Evolutionary conservation across 2,113 vertebrate species (phyloP).

Genomic region (Dicrurus megarhynchus): DNA sequence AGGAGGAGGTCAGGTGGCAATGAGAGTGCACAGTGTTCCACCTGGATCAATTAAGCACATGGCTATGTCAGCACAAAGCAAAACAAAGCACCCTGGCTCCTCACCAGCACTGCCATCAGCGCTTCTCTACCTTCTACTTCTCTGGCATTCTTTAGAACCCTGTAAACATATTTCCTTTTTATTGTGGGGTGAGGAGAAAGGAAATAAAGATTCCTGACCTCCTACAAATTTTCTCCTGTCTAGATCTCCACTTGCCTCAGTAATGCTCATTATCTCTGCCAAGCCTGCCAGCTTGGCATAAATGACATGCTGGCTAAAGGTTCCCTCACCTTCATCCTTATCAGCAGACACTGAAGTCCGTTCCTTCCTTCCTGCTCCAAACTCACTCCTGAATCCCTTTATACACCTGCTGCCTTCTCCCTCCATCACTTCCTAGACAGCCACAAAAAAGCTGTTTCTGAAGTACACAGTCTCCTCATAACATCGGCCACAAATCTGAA

Average conservation of each 20-base stretch:
- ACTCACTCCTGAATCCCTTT: not conserved
- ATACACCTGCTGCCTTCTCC: not conserved
- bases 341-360: rapidly evolving
- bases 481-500: not conserved
- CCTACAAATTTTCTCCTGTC: not conserved
- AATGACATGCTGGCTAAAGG: not conserved
- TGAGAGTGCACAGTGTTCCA: not conserved
- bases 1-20: not conserved
- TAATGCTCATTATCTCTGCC: not conserved
- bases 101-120: not conserved
- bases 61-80: not conserved
- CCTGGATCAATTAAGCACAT: not conserved
- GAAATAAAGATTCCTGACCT: not conserved
- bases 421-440: not conserved
- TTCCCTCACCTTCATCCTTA: not conserved
- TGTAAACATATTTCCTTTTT: not conserved
- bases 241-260: not conserved
- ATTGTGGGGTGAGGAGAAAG: not conserved
- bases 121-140: not conserved
- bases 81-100: not conserved
- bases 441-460: not conserved
- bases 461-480: not conserved
- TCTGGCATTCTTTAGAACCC: not conserved
- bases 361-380: not conserved
- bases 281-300: not conserved